Evolutionary conservation across 2,888 invertebrate genomes (phyloP).

Genomic region (Conomelus anceps): DNA sequence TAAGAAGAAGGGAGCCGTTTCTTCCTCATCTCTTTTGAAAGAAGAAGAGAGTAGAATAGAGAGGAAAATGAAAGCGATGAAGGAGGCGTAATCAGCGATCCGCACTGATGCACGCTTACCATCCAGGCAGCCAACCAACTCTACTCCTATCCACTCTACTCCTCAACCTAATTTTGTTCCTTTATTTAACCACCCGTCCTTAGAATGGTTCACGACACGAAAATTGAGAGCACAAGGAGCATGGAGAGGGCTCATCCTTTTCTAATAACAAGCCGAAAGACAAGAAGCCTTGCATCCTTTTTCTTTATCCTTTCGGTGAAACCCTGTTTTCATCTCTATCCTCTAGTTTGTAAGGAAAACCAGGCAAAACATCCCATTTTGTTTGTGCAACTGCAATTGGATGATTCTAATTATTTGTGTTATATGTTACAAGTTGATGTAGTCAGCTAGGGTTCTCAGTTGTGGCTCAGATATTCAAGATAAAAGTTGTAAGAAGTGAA

Average conservation of each 20-base stretch:
- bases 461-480: no score
- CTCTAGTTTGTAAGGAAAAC: background rate
- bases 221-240: background rate
- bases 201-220: background rate
- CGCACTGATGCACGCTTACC: background rate
- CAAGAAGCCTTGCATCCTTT: background rate
- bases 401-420: background rate
- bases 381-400: background rate
- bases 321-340: background rate
- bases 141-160: background rate
- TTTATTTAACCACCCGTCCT: background rate
- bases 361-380: background rate
- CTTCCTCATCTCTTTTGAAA: background rate
- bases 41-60: background rate
- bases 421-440: background rate
- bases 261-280: background rate
- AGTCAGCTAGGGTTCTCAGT: no score
- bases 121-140: background rate
- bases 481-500: no score
- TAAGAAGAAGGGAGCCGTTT: background rate
- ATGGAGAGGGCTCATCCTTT: background rate
- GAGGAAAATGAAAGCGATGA: background rate
- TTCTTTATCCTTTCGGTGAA: background rate
- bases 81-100: background rate
- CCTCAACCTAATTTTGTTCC: background rate